Evolutionary conservation across 2,888 invertebrate genomes (phyloP), one percentile per base, ranked within the genome.

Genomic region (Catocala nupta): DNA sequence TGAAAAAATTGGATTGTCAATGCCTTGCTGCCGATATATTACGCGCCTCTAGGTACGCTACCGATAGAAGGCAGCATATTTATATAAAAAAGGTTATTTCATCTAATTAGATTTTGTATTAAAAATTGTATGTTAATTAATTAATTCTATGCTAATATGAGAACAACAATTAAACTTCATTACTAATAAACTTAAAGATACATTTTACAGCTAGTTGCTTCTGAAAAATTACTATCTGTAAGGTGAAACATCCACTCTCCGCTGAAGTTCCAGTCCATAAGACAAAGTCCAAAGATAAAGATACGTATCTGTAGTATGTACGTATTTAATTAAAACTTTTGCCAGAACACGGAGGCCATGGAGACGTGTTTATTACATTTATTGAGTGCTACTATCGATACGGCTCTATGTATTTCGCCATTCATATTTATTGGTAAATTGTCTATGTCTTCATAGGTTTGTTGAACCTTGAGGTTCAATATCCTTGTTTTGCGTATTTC

Each of bases 261-360:
- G 45, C 55, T 25, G 10, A 68, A 70, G 58, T 81, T 78, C 68
- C 73, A 77, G 68, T 68, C 73, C 67, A 81, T 68, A 77, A 81
- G 77, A 77, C 82, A 82, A 84, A 84, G 77, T 81, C 70, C 74
- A 71, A 78, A 84, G 80, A 79, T 75, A 74, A 70, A 77, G 64
- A 74, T 76, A 16, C 16, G 4, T 25, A 80, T 81, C 76, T 76
- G 63, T 73, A 73, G 75, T 71, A 77, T 81, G 78, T 82, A 80
- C 78, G 79, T 89, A 82, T 89, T 89, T 90, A 91, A 92, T 92
- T 91, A 92, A 91, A 92, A 92, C 87, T 92, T 39, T 92, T 88
- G 75, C 70, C 80, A 72, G 72, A 67, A 65, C 73, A 76, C 69
- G 71, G 50, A 55, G 54, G 34, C 65, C 59, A 63, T 67, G 49